phyloP scores from a whole-genome alignment of 2,888 invertebrate species.

The Dryocosmus kuriphilus region DNA sequence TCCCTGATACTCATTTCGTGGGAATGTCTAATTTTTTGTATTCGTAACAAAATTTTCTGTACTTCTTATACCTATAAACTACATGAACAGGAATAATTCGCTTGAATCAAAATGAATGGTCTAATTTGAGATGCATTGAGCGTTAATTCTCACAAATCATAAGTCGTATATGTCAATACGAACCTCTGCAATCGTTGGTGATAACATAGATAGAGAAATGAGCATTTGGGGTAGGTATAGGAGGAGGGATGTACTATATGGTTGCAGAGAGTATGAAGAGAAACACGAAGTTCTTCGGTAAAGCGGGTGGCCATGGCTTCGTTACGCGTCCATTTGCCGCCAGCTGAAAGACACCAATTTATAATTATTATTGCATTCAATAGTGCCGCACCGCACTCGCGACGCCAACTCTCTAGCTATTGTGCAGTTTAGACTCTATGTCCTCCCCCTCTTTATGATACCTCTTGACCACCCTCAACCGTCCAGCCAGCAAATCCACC shows the following conservation, averaged over 20 bases:
- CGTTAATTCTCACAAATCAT: too few species aligned
- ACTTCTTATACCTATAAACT: too few species aligned
- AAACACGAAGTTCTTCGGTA: slow-evolving; percentile 69
- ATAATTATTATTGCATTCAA: slow-evolving; percentile 73
- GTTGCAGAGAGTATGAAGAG: slow-evolving; percentile 46
- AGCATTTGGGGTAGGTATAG: slow-evolving; percentile 18
- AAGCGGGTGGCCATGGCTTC: slow-evolving; percentile 78
- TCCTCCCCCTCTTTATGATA: slow-evolving; percentile 42
- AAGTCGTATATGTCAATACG: neutral
- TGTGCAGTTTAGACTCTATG: slow-evolving; percentile 70
- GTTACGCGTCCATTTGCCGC: slow-evolving; percentile 71
- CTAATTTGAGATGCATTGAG: too few species aligned
- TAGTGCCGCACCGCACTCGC: slow-evolving; percentile 59
- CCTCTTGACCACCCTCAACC: slow-evolving; percentile 45
- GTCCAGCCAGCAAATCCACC: slow-evolving; percentile 43
- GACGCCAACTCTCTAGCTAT: slow-evolving; percentile 66
- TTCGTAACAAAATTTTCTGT: too few species aligned
- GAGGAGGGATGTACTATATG: slow-evolving; percentile 20
- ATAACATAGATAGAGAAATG: slow-evolving; percentile 23
- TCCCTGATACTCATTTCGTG: neutral
- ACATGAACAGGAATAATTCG: too few species aligned
- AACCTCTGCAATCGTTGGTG: neutral
- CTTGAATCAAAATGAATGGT: too few species aligned
- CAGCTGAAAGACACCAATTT: slow-evolving; percentile 72
- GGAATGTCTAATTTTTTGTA: neutral